A percentile compares a stretch with the other conserved stretches of the same genome.
Conservation (phyloP, 2,113 vertebrate species). For the Salvelinus namaycush region DNA sequence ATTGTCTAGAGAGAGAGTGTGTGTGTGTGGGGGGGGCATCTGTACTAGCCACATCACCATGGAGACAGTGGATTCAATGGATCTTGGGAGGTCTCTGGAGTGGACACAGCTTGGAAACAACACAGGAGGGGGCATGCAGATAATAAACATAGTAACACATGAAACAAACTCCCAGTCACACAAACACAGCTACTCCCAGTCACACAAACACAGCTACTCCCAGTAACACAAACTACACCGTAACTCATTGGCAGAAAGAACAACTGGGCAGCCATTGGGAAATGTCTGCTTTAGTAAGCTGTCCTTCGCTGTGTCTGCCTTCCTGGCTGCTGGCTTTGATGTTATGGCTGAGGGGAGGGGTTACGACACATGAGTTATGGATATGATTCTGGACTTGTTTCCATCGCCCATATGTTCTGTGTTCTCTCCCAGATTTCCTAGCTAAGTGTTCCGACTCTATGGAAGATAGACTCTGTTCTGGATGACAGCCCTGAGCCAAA, state of each 20-base stretch:
- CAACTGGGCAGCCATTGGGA: neutral
- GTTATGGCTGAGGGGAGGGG: neutral
- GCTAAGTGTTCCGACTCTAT: neutral
- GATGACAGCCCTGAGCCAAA: constrained; percentile 30
- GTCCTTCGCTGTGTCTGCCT: neutral
- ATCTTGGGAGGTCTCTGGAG: constrained; percentile 31
- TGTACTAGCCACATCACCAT: constrained; percentile 65
- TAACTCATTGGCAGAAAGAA: neutral
- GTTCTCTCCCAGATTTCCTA: constrained; percentile 32
- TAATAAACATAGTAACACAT: neutral
- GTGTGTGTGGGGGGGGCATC: constrained; percentile 35
- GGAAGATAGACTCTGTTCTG: neutral
- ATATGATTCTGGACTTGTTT: constrained; percentile 1
- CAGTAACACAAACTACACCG: neutral
- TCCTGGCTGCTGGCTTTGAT: neutral
- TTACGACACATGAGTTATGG: neutral
- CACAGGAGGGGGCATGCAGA: neutral
- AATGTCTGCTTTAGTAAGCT: neutral
- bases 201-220: neutral
- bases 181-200: neutral
- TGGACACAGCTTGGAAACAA: constrained; percentile 21
- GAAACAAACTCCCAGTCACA: neutral
- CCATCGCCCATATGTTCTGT: neutral
- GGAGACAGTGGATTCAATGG: constrained; percentile 59
- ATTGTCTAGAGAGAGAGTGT: constrained; percentile 23